Evolutionary conservation across 2,888 invertebrate genomes (phyloP), one percentile per base, ranked within the genome.

Genomic region (Nomada lathburiana): DNA sequence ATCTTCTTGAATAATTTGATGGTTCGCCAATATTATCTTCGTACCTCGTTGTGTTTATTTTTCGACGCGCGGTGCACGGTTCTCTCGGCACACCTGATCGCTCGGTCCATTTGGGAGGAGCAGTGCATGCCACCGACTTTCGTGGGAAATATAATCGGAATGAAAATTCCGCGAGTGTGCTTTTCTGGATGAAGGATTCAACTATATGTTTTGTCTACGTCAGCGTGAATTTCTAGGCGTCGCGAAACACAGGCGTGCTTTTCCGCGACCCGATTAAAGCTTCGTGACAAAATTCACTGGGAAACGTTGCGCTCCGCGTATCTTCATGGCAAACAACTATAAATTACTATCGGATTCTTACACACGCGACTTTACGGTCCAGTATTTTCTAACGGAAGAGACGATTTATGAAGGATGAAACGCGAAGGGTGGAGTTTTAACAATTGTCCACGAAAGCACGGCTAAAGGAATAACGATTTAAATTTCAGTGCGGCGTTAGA

Each of bases 311-410:
- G 42, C 55, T 16, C 60, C 23, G 16, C 18, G 5, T 53, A 63
- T 53, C 78, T 29, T 44, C 23, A 44, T 26, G 47, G 44, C 29
- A 60, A 42, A 67, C 65, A 53, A 2, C 13, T 53, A 29, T 67
- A 77, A 73, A 77, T 77, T 52, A 7, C 52, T 18, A 42, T 13
- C 23, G 29, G 3, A 52, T 36, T 67, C 47, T 77, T 44, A 53
- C 20, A 20, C 26, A 29, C 18, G 42, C 1, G 20, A 47, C 55
- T 26, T 44, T 42, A 10, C 18, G 47, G 13, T 67, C 29, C 26
- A 16, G n/a, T 42, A 26, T 57, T 63, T 36, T 63, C 52, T 59
- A 42, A 64, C 50, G 68, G 13, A 10, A 7, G 9, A 0, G 36
- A 2, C 65, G 64, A 36, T 50, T 13, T 2, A 7, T 26, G 20